These are phyloP conservation scores for Macaca nemestrina DNA, from an alignment of 2,113 vertebrate species.

Conservation along the genomic window DNA sequence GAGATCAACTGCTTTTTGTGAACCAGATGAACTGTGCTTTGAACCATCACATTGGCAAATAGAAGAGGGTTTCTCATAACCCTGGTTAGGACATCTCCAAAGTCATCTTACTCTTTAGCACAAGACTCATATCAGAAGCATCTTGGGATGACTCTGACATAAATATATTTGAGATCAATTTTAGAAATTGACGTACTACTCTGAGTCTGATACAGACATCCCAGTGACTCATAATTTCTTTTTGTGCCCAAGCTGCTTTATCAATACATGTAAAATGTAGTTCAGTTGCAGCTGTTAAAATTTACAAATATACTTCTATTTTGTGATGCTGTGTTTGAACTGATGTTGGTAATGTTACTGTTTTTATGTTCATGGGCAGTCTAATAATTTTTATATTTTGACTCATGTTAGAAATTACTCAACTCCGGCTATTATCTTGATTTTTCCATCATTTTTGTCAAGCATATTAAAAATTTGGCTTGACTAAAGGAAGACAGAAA, in stretches of 20 bases:
- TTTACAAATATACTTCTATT: background rate
- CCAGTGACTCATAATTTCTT: background rate
- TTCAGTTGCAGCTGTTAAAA: constrained; percentile 25
- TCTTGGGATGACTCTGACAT: background rate
- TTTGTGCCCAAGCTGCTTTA: background rate
- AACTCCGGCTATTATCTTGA: background rate
- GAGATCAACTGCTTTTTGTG: background rate
- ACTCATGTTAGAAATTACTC: constrained; percentile 13
- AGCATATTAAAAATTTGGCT: background rate
- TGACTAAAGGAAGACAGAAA: constrained; percentile 8
- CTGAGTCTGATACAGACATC: background rate
- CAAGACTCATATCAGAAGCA: background rate
- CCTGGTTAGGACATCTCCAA: background rate
- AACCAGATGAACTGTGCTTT: background rate
- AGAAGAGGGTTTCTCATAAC: background rate
- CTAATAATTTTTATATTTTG: background rate
- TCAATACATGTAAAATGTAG: background rate
- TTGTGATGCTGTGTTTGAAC: background rate
- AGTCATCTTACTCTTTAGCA: background rate
- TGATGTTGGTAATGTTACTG: background rate
- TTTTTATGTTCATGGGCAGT: background rate
- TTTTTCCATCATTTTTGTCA: constrained; percentile 42
- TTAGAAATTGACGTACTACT: background rate
- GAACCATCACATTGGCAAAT: rapidly evolving
- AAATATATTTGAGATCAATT: background rate